Percentiles rank a stretch among this genome's conserved stretches.
These are phyloP conservation scores for Sprattus sprattus DNA, from an alignment of 2,113 vertebrate genomes.

Conservation along the genomic window DNA sequence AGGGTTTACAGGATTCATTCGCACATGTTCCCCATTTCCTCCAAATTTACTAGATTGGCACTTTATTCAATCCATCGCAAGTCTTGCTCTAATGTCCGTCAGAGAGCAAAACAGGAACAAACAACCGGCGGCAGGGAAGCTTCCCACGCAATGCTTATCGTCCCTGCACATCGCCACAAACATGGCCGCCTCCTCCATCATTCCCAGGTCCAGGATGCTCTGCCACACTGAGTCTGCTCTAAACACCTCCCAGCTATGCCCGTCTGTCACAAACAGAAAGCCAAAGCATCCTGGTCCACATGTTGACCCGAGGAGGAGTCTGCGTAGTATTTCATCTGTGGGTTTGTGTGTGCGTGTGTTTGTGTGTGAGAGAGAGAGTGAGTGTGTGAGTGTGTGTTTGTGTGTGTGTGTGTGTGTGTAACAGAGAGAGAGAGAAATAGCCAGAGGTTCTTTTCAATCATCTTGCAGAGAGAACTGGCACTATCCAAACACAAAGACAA, in stretches of 20 bases:
- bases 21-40: conserved; percentile 58
- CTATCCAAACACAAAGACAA: background rate
- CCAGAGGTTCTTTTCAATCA: background rate
- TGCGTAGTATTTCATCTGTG: conserved; percentile 16
- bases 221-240: background rate
- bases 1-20: conserved; percentile 41
- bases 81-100: conserved; percentile 42
- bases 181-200: background rate
- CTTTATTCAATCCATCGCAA: conserved; percentile 41
- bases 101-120: conserved; percentile 47
- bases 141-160: conserved; percentile 28
- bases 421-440: background rate
- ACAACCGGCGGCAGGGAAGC: conserved; percentile 36
- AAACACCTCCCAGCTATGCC: background rate
- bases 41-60: conserved; percentile 49
- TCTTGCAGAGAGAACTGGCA: background rate
- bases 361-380: too few species aligned
- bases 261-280: background rate
- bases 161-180: background rate
- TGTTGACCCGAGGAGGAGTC: background rate
- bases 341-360: background rate
- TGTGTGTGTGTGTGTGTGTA: background rate
- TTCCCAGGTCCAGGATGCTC: background rate
- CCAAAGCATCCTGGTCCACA: background rate
- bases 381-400: background rate